A percentile compares a stretch with the other conserved stretches of the same genome.
These are phyloP conservation scores for Corapipo altera DNA, from an alignment of 2,113 vertebrate genomes.

Conservation along the genomic window DNA sequence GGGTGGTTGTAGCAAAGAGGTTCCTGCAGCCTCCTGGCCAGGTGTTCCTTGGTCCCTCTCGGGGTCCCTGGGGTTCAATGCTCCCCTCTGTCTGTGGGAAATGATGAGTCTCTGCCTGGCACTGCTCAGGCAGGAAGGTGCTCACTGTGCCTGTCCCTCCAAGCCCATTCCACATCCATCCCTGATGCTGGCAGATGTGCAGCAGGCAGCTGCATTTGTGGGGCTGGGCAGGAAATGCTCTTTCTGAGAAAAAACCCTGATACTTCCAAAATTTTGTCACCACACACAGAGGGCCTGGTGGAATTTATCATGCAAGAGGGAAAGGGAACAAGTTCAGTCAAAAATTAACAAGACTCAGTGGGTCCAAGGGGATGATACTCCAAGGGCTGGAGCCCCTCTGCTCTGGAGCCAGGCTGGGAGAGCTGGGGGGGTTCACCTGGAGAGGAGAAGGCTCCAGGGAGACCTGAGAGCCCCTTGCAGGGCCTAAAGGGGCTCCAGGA, in stretches of 20 bases:
- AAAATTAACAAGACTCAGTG: background rate
- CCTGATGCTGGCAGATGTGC: background rate
- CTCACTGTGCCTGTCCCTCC: background rate
- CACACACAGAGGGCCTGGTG: background rate
- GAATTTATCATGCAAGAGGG: background rate
- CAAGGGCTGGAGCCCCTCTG: background rate
- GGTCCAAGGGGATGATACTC: background rate
- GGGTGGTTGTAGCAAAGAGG: background rate
- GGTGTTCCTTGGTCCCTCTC: background rate
- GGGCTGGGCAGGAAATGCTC: background rate
- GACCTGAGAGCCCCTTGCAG: background rate
- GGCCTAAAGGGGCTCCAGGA: background rate
- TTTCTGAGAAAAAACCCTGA: background rate
- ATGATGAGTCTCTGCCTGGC: background rate
- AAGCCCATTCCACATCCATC: rapidly evolving
- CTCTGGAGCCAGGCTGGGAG: background rate
- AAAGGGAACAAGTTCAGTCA: background rate
- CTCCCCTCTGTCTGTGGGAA: background rate
- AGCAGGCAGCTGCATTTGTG: background rate
- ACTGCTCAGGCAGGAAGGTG: background rate
- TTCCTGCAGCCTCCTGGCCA: background rate
- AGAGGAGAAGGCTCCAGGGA: background rate
- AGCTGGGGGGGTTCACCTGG: background rate
- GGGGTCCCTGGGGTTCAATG: background rate
- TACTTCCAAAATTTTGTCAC: background rate